phyloP scores from a whole-genome alignment of 2,113 vertebrate genomes.

The Cololabis saira region DNA sequence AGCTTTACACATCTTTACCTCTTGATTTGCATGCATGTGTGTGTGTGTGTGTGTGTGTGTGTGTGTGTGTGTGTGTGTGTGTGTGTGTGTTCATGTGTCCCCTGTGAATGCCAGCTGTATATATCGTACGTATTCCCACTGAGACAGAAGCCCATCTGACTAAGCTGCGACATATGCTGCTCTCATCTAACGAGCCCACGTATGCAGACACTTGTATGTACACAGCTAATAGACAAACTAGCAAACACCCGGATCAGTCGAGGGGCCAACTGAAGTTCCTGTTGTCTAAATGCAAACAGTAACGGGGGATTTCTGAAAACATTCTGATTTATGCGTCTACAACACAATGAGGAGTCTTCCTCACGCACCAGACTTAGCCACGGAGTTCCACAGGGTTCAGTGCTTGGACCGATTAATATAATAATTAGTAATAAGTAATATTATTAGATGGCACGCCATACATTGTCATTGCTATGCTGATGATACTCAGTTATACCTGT shows the following conservation, averaged over 20 bases:
- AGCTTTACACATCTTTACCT: constrained; percentile 27
- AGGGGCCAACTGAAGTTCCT: not conserved
- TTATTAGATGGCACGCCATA: no score
- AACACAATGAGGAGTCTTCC: no score
- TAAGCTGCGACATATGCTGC: constrained; percentile 74
- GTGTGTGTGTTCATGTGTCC: constrained; percentile 10
- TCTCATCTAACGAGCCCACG: not conserved
- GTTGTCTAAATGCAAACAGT: constrained; percentile 11
- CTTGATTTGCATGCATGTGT: not conserved
- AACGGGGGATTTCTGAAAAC: no score
- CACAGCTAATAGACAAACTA: constrained; percentile 19
- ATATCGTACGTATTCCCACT: constrained; percentile 54
- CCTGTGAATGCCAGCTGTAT: constrained; percentile 29
- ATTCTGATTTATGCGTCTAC: no score
- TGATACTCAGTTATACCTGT: no score
- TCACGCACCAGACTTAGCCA: no score
- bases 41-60: constrained; percentile 11
- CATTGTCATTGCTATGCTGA: no score
- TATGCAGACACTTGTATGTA: constrained; percentile 1
- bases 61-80: constrained; percentile 12
- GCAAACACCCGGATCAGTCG: constrained; percentile 12
- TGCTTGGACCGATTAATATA: no score
- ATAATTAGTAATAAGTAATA: no score
- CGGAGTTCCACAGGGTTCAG: no score
- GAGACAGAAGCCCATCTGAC: constrained; percentile 71